These are phyloP conservation scores for Pseudomyrmex cubaensis DNA, from an alignment of 1,140 invertebrate genomes.

Conservation along the genomic window DNA sequence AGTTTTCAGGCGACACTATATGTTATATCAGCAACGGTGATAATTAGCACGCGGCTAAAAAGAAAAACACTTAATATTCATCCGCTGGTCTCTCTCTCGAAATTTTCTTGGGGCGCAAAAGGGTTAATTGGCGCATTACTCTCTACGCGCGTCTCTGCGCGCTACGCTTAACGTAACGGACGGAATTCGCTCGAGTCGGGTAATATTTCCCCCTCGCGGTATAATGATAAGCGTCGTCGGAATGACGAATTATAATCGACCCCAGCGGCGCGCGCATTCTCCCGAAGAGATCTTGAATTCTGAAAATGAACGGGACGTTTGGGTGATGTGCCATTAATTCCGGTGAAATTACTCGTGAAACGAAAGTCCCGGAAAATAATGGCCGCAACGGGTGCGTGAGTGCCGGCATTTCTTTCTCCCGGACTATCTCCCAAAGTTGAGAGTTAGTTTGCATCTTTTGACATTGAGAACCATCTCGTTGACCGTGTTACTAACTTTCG, in stretches of 20 bases:
- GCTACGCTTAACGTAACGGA: constrained; percentile 28
- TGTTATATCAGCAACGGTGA: background rate
- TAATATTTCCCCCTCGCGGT: constrained; percentile 42
- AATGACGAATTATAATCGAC: constrained; percentile 64
- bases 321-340: constrained; percentile 60
- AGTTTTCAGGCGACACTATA: background rate
- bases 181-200: constrained; percentile 32
- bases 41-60: background rate
- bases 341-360: constrained; percentile 64
- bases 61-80: constrained; percentile 36
- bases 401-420: constrained; percentile 30
- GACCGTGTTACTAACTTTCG: background rate
- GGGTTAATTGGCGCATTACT: constrained; percentile 60
- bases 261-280: background rate
- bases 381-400: constrained; percentile 55
- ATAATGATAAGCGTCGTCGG: constrained; percentile 62
- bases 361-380: constrained; percentile 48
- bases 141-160: constrained; percentile 11
- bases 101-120: constrained; percentile 30
- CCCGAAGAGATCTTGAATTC: constrained; percentile 39
- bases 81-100: background rate
- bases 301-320: constrained; percentile 40
- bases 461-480: constrained; percentile 10
- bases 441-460: background rate
- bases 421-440: background rate